Evolutionary conservation across 2,888 invertebrate genomes (phyloP).

Genomic region (Zygaena filipendulae): DNA sequence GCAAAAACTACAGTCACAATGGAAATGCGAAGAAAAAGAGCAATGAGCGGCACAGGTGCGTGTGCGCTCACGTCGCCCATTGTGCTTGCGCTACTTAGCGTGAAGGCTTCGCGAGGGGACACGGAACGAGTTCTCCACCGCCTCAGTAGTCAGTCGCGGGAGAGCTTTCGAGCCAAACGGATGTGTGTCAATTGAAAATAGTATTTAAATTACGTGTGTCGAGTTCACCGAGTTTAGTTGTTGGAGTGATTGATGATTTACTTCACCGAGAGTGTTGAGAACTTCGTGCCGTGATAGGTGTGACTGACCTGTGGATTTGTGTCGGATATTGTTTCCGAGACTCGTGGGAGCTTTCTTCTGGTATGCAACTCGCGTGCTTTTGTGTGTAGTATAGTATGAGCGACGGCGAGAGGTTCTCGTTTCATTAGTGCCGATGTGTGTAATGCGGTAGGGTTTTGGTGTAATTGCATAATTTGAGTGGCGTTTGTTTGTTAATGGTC

Average conservation of each 20-base stretch:
- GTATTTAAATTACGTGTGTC: too few relatives aligned
- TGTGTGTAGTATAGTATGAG: conserved; percentile 23
- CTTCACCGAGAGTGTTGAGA: conserved; percentile 20
- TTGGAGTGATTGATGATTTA: conserved; percentile 30
- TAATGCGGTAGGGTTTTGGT: too few relatives aligned
- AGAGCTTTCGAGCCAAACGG: conserved; percentile 22
- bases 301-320: conserved; percentile 28
- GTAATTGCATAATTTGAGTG: too few relatives aligned
- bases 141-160: conserved; percentile 25
- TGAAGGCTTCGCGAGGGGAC: conserved; percentile 27
- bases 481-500: too few relatives aligned
- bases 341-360: conserved; percentile 41
- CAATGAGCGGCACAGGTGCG: conserved; percentile 53
- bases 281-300: conserved; percentile 28
- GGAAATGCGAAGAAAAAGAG: too few relatives aligned
- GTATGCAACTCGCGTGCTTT: conserved; percentile 35
- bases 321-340: conserved; percentile 23
- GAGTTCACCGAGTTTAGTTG: too few relatives aligned
- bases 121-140: conserved; percentile 30
- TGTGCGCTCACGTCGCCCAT: conserved; percentile 48
- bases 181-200: conserved; percentile 16
- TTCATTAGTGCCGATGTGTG: too few relatives aligned
- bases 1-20: too few relatives aligned
- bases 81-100: conserved; percentile 35
- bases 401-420: conserved; percentile 27